Evolutionary conservation across 2,888 invertebrate species (phyloP), one percentile per base, ranked within the genome.

Genomic region (Gibbula magus): DNA sequence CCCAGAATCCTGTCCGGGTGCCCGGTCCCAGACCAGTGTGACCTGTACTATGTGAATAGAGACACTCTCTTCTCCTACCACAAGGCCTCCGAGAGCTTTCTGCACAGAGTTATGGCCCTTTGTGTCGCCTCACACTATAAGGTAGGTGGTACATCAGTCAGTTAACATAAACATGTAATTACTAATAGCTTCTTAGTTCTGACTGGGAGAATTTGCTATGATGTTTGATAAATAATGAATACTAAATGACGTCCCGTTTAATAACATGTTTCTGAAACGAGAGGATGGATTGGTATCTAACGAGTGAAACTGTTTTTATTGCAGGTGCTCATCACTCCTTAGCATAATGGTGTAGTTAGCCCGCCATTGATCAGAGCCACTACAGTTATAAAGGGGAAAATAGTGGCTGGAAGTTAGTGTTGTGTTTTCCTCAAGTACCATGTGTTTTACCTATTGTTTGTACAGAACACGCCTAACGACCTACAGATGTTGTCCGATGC

Each of bases 111-210:
- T 13, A 97, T 99, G 85, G 95, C 97, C 18, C 95, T 99, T 66
- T 99, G 98, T 92, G 99, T 99, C 0, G 96, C 99, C 0, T 99
- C 99, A 7, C 99, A 99, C 94, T 99, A 99, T 92, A 99, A 99
- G 95, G 96, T 94, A 85, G 51, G 82, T 25, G 13, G 18, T 20
- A 39, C 20, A 1, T 39, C 35, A 73, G 20, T 25, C 22, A 45
- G 35, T 3, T 54, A 22, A 22, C 3, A 4, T 54, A 54, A n/a
- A 3, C 22, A 3, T 54, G 10, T 54, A n/a, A 56, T 20, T 1
- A 25, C 7, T 25, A 20, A n/a, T 13, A 13, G 10, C 10, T 52
- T 10, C 52, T 16, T 13, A 52, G 16, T 52, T 52, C 10, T 10
- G 16, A 52, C 18, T 13, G 16, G 52, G 16, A 13, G 16, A 52